Conservation (phyloP, 1,140 invertebrate genomes). For the Caerostris darwini region DNA sequence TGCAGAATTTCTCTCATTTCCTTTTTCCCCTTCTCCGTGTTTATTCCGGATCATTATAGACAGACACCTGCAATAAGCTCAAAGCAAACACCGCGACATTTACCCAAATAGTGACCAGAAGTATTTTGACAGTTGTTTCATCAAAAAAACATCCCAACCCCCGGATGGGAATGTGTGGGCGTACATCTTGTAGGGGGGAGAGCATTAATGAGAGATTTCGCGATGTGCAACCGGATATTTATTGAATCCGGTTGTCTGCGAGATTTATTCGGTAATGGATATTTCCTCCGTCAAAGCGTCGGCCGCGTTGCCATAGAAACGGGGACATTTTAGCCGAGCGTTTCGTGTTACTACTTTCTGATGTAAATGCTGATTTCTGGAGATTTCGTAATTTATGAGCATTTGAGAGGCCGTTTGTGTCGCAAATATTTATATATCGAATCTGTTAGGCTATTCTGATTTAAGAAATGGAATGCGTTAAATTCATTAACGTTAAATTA, state of each 20-base stretch:
- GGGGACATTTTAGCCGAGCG: neutral
- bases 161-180: neutral
- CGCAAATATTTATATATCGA: neutral
- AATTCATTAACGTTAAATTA: too few species aligned
- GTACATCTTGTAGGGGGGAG: neutral
- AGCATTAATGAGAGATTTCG: neutral
- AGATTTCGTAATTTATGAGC: neutral
- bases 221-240: conserved; percentile 58
- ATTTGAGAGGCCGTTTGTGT: neutral
- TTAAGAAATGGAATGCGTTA: neutral
- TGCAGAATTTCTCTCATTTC: too few species aligned
- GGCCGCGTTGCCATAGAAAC: conserved; percentile 20
- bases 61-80: neutral
- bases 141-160: neutral
- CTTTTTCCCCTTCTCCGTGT: too few species aligned
- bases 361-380: neutral
- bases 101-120: neutral
- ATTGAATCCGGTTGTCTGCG: conserved; percentile 42
- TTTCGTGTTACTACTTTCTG: neutral
- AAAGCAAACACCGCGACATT: neutral
- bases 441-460: neutral
- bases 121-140: neutral
- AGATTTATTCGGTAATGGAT: conserved; percentile 58
- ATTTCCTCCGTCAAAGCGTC: neutral
- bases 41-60: too few species aligned